These are phyloP conservation scores for Teleogryllus oceanicus DNA, from an alignment of 2,888 invertebrate species.

Conservation along the genomic window DNA sequence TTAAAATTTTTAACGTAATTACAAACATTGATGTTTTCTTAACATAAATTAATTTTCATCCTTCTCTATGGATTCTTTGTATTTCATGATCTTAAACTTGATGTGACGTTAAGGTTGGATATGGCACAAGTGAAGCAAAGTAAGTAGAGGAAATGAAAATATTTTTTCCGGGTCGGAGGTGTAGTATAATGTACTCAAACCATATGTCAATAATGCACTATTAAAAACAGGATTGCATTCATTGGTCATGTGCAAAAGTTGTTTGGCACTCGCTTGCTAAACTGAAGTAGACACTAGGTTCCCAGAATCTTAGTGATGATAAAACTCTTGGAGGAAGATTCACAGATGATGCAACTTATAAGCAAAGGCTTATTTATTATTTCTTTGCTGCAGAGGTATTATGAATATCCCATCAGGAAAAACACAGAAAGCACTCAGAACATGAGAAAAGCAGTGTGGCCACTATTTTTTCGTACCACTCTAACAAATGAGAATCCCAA, in stretches of 20 bases:
- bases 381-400: background rate
- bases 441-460: background rate
- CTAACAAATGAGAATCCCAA: background rate
- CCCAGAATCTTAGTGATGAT: background rate
- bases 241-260: background rate
- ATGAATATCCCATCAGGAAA: background rate
- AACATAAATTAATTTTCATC: too few species aligned
- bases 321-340: background rate
- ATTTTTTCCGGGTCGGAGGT: background rate
- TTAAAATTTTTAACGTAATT: too few species aligned
- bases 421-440: background rate
- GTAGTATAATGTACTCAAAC: background rate
- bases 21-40: too few species aligned
- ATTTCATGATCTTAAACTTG: too few species aligned
- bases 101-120: too few species aligned
- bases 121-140: too few species aligned
- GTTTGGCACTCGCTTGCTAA: background rate
- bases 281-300: background rate
- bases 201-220: background rate
- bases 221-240: background rate
- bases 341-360: background rate
- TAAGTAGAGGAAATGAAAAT: too few species aligned
- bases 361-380: too few species aligned
- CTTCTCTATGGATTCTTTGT: too few species aligned
- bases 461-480: background rate